Percentiles rank a stretch among this genome's conserved stretches.
Conservation (phyloP, 2,797 vertebrate genomes). For the Fistularia tabacaria region DNA sequence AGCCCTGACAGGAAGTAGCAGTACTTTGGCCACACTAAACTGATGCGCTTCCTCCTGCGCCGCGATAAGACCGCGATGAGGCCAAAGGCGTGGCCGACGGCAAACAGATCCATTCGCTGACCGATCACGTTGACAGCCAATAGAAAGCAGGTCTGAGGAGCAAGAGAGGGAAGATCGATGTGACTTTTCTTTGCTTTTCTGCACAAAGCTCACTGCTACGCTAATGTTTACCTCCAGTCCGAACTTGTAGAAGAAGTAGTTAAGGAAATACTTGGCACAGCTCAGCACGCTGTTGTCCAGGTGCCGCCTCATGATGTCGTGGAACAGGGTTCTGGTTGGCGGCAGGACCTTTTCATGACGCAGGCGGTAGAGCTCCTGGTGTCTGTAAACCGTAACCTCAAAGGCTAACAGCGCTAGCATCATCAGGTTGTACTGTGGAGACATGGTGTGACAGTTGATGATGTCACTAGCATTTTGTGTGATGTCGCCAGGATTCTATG, state of each 20-base stretch:
- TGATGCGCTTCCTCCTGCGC: slow-evolving; percentile 86
- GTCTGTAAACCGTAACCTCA: slow-evolving; percentile 90
- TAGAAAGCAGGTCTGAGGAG: slow-evolving; percentile 86
- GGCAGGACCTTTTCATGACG: slow-evolving; percentile 81
- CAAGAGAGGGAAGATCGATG: not conserved
- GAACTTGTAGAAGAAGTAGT: slow-evolving; percentile 97
- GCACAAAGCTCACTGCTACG: no score
- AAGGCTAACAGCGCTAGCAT: slow-evolving; percentile 91
- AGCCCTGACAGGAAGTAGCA: slow-evolving; percentile 90
- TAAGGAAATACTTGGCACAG: slow-evolving; percentile 90
- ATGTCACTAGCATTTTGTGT: no score
- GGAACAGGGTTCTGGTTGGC: slow-evolving; percentile 86
- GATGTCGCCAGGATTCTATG: not conserved
- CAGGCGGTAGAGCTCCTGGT: slow-evolving; percentile 89
- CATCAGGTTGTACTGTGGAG: slow-evolving; percentile 81
- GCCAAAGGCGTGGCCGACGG: slow-evolving; percentile 87
- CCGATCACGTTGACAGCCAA: slow-evolving; percentile 91
- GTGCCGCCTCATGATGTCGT: slow-evolving; percentile 86
- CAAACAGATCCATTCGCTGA: slow-evolving; percentile 94
- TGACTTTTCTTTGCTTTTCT: no score
- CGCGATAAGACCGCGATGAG: slow-evolving; percentile 84
- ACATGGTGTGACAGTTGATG: not conserved
- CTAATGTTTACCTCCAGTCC: slow-evolving; percentile 82
- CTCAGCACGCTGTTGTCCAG: slow-evolving; percentile 85
- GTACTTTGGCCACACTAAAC: slow-evolving; percentile 87